Conservation (phyloP, 2,888 invertebrate genomes). For the Spatulosminthurus flaviceps region DNA sequence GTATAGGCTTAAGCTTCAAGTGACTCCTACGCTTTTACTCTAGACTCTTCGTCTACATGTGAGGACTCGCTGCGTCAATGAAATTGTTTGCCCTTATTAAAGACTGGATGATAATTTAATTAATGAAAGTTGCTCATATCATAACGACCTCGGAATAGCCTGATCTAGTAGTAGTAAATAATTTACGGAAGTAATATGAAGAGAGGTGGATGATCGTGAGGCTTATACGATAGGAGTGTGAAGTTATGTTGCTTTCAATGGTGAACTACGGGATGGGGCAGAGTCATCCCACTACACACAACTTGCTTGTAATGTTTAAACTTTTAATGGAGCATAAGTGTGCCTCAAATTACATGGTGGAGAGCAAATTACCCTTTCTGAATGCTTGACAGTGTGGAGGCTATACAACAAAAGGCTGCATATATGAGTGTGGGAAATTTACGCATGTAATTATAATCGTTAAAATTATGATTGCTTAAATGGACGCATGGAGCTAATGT, state of each 20-base stretch:
- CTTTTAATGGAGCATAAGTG: background rate
- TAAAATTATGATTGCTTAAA: conserved; percentile 32
- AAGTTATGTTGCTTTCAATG: background rate
- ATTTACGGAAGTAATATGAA: background rate
- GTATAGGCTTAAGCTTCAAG: too few relatives aligned
- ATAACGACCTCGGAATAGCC: background rate
- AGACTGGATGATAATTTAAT: background rate
- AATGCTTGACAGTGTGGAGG: background rate
- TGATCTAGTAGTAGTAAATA: background rate
- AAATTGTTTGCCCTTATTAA: background rate
- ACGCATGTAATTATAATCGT: background rate
- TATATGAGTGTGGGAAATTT: background rate
- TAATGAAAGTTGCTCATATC: background rate
- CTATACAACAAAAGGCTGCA: background rate
- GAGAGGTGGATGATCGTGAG: background rate
- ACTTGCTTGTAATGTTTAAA: background rate
- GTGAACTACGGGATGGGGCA: background rate
- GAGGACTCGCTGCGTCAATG: background rate
- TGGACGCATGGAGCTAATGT: background rate
- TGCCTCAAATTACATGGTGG: conserved; percentile 3
- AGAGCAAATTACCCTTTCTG: conserved; percentile 7
- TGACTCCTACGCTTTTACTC: too few relatives aligned
- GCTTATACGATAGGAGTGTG: background rate
- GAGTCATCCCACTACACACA: background rate
- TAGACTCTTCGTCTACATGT: background rate